A percentile compares a stretch with the other conserved stretches of the same genome.
These are phyloP conservation scores for Channa argus DNA, from an alignment of 2,113 vertebrate genomes.

Conservation along the genomic window DNA sequence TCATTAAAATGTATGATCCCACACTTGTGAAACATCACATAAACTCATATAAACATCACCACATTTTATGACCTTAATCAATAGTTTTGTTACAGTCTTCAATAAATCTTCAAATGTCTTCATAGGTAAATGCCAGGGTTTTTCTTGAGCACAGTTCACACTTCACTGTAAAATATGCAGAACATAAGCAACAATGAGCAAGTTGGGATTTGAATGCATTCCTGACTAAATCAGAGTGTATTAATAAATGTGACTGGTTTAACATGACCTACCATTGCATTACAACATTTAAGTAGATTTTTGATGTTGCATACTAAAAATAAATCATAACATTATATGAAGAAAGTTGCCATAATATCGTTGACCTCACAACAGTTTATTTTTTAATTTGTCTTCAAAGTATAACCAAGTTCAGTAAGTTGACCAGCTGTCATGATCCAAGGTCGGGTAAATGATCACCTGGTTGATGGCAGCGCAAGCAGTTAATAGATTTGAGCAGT, in stretches of 20 bases:
- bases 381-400: slow-evolving; percentile 7
- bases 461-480: neutral
- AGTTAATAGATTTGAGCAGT: neutral
- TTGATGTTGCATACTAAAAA: too few species aligned
- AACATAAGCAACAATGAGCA: too few species aligned
- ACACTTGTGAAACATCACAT: neutral
- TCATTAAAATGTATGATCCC: slow-evolving; percentile 7
- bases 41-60: neutral
- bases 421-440: neutral
- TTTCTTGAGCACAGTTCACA: neutral
- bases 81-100: neutral
- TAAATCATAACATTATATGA: too few species aligned
- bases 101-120: too few species aligned
- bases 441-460: slow-evolving; percentile 9
- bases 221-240: too few species aligned
- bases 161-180: too few species aligned
- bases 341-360: neutral
- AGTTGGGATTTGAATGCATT: too few species aligned
- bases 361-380: neutral
- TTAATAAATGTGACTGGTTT: too few species aligned
- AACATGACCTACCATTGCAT: too few species aligned
- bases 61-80: slow-evolving; percentile 35
- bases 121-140: neutral
- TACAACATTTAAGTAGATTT: too few species aligned
- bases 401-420: slow-evolving; percentile 5